These are phyloP conservation scores for Agonum fuliginosum DNA, from an alignment of 2,888 invertebrate species.

Conservation along the genomic window DNA sequence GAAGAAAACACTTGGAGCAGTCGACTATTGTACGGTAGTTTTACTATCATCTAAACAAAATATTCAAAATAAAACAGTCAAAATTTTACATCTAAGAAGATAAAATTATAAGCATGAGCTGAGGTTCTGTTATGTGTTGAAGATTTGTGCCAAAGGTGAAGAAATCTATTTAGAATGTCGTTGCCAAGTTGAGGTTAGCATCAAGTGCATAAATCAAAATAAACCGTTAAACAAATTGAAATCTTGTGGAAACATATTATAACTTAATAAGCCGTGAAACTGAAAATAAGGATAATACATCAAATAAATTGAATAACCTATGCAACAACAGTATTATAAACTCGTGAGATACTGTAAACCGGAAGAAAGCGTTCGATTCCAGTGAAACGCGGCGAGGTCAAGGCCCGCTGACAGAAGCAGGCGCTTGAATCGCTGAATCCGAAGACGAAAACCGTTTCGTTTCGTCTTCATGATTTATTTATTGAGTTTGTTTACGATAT, in stretches of 20 bases:
- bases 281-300: constrained; percentile 4
- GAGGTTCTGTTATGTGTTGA: too few species aligned
- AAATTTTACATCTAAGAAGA: too few species aligned
- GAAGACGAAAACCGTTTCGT: constrained; percentile 42
- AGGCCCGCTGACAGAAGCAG: constrained; percentile 41
- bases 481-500: constrained; percentile 50
- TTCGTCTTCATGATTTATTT: constrained; percentile 44
- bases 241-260: neutral
- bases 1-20: too few species aligned
- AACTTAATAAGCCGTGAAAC: constrained; percentile 6
- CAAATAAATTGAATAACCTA: constrained; percentile 30
- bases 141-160: too few species aligned
- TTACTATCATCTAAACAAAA: too few species aligned
- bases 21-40: too few species aligned
- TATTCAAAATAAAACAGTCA: too few species aligned
- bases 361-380: constrained; percentile 52
- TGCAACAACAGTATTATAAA: constrained; percentile 34
- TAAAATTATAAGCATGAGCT: too few species aligned
- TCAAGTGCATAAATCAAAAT: neutral
- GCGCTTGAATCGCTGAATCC: constrained; percentile 18
- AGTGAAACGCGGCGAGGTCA: constrained; percentile 38
- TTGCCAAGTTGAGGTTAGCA: too few species aligned
- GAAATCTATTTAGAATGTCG: too few species aligned
- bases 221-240: constrained; percentile 30
- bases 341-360: constrained; percentile 45